Conservation (phyloP, 2,113 vertebrate genomes). For the Aegypius monachus region DNA sequence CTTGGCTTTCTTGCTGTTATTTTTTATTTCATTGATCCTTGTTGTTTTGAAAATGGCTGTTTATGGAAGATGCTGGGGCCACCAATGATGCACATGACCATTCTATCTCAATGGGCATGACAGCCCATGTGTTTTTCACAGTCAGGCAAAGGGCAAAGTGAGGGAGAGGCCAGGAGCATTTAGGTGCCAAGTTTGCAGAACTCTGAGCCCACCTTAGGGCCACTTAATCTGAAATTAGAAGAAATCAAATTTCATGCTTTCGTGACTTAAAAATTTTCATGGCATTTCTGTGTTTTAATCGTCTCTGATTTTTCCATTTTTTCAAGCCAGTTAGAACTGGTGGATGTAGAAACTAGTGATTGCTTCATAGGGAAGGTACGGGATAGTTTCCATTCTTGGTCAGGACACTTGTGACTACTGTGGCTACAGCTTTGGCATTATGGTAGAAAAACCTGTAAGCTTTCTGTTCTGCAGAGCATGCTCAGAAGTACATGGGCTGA, state of each 20-base stretch:
- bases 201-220: not conserved
- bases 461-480: not conserved
- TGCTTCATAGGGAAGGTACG: not conserved
- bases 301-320: not conserved
- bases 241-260: not conserved
- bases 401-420: not conserved
- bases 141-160: not conserved
- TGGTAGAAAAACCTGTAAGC: not conserved
- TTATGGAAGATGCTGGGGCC: not conserved
- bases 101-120: accelerated
- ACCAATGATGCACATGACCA: accelerated
- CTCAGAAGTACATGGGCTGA: not conserved
- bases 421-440: not conserved
- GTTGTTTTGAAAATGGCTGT: not conserved
- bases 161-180: not conserved
- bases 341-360: not conserved
- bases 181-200: not conserved
- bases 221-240: not conserved
- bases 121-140: not conserved
- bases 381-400: not conserved
- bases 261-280: not conserved
- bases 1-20: not conserved
- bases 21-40: not conserved
- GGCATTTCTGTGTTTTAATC: not conserved
- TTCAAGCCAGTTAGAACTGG: not conserved